A percentile compares a stretch with the other conserved stretches of the same genome.
Evolutionary conservation across 2,888 invertebrate genomes (phyloP).

Genomic region (Dicycla oo): DNA sequence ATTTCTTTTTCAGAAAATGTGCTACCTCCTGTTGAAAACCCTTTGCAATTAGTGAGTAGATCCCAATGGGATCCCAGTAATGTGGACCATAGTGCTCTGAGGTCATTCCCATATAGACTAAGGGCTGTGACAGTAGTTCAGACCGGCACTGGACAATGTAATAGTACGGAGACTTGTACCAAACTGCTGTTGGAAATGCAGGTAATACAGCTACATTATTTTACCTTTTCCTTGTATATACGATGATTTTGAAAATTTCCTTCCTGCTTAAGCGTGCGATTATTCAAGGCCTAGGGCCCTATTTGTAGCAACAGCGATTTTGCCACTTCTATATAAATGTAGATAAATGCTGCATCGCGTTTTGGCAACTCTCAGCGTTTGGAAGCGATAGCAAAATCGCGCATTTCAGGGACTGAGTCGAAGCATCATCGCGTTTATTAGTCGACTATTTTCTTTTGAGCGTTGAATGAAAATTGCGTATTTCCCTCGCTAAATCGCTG

Average conservation of each 20-base stretch:
- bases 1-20: constrained; percentile 76
- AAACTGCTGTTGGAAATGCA: constrained; percentile 79
- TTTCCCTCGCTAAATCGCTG: background rate
- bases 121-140: constrained; percentile 82
- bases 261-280: no score
- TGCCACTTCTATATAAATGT: no score
- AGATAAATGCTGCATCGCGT: background rate
- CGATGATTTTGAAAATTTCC: background rate
- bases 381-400: background rate
- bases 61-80: constrained; percentile 69
- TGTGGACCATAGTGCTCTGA: constrained; percentile 19
- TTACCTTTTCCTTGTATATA: background rate
- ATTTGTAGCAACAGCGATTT: background rate
- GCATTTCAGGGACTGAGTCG: background rate
- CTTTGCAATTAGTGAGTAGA: constrained; percentile 72
- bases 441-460: background rate
- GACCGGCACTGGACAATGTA: constrained; percentile 82
- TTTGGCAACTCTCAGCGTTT: background rate
- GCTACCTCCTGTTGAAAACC: constrained; percentile 76
- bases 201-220: constrained; percentile 70
- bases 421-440: background rate
- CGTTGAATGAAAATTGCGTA: background rate
- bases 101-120: constrained; percentile 64
- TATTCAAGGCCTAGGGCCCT: background rate
- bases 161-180: constrained; percentile 73